Evolutionary conservation across 2,113 vertebrate genomes (phyloP).

Genomic region (Elgaria multicarinata): DNA sequence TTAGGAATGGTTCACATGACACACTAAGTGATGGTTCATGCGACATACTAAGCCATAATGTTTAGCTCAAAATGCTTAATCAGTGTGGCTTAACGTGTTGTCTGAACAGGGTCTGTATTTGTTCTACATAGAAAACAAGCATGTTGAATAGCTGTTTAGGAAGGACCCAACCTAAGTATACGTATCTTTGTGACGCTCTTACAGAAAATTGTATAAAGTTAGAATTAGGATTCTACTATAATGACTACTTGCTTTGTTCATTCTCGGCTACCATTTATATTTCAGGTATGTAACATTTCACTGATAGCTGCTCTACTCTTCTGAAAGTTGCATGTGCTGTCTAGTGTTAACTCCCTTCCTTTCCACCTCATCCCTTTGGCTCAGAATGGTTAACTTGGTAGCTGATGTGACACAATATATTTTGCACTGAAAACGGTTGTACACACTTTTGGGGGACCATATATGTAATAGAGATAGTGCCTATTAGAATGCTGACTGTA

Average conservation of each 20-base stretch:
- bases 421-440: background rate
- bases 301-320: conserved; percentile 74
- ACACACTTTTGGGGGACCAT: conserved; percentile 22
- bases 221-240: conserved; percentile 67
- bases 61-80: too few species aligned
- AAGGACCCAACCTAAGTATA: background rate
- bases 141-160: conserved; percentile 26
- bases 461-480: conserved; percentile 62
- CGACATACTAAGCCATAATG: too few species aligned
- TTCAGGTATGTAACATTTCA: conserved; percentile 86
- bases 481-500: conserved; percentile 52
- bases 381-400: conserved; percentile 67
- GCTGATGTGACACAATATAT: conserved; percentile 47
- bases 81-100: too few species aligned
- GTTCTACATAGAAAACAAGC: conserved; percentile 20
- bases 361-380: conserved; percentile 58
- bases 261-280: conserved; percentile 84
- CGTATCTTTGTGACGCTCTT: background rate
- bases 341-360: conserved; percentile 62
- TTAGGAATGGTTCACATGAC: too few species aligned
- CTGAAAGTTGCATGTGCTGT: conserved; percentile 76
- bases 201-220: conserved; percentile 46
- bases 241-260: conserved; percentile 71
- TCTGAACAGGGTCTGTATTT: too few species aligned
- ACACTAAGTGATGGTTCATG: too few species aligned